A percentile compares a stretch with the other conserved stretches of the same genome.
These are phyloP conservation scores for Cladopsammia gracilis DNA, from an alignment of 64 coral and sea anemone species.

Conservation along the genomic window DNA sequence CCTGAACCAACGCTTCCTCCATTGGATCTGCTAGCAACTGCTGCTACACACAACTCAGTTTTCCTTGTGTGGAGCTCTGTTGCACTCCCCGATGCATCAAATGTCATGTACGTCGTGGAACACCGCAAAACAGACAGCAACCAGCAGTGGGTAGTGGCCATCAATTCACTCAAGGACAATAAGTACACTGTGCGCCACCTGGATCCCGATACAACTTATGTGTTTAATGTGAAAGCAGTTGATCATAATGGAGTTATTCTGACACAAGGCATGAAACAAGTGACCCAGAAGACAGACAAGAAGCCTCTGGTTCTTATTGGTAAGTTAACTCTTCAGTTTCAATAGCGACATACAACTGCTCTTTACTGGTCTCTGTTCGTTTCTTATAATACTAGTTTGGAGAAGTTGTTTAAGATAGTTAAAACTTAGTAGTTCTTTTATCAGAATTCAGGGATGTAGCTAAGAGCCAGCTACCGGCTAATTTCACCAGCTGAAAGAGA, in stretches of 20 bases:
- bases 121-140: slow-evolving; percentile 39
- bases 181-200: slow-evolving; percentile 26
- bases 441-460: too few species aligned
- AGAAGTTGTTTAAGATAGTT: too few species aligned
- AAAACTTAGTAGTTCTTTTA: too few species aligned
- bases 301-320: background rate
- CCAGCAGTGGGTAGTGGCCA: slow-evolving; percentile 28
- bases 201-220: slow-evolving; percentile 25
- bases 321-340: background rate
- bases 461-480: too few species aligned
- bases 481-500: too few species aligned
- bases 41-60: slow-evolving; percentile 22
- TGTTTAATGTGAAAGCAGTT: slow-evolving; percentile 46
- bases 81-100: background rate
- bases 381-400: too few species aligned
- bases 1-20: slow-evolving; percentile 20
- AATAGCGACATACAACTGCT: too few species aligned
- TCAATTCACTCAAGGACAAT: slow-evolving; percentile 24
- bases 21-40: slow-evolving; percentile 16
- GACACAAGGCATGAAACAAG: background rate
- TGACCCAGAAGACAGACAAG: slow-evolving; percentile 11
- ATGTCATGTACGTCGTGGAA: slow-evolving; percentile 58
- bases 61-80: slow-evolving; percentile 48
- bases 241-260: background rate
- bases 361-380: too few species aligned